Evolutionary conservation across 1,140 invertebrate species (phyloP), one percentile per base, ranked within the genome.

Genomic region (Pogonomyrmex californicus): DNA sequence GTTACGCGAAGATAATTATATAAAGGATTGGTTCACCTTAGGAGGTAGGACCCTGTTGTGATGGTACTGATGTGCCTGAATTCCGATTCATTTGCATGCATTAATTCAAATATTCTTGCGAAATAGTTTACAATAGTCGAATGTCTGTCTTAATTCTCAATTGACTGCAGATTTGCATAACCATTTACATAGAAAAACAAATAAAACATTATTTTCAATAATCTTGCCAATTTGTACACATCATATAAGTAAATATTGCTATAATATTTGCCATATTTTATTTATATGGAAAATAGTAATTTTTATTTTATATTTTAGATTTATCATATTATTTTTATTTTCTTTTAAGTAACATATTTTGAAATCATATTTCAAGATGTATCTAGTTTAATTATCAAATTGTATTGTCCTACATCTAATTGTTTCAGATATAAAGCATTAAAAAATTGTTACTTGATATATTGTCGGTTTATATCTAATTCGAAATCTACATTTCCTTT

Each of bases 31-130:
- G 76, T 86, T 86, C 47, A 88, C 83, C 23, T 23, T 88, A 88
- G 62, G 4, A 86, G 47, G 17, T 23, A 60, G 41, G 47, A 44
- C 62, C 7, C 17, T 33, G 0, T 70, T 75, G 30, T 41, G 56
- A 36, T 23, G 12, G 9, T 54, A 10, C 5, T 54, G 63, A 33
- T 38, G 36, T 38, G 0, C 14, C 38, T 78, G 44, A 17, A 79
- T 49, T 65, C 12, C 23, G 30, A 30, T 9, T 41, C 23, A 41
- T 49, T 68, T 90, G 89, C 89, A 89, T 90, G 89, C 77, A 87
- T 75, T 90, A 89, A 90, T 90, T 71, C 79, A 63, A 85, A 73
- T 79, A 87, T 54, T 78, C 47, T 79, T 79, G 49, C 12, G 38
- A 51, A 54, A 49, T 36, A 30, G 33, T 60, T 62, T 36, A 4